Conservation (phyloP, 2,113 vertebrate genomes). For the Mola mola region DNA sequence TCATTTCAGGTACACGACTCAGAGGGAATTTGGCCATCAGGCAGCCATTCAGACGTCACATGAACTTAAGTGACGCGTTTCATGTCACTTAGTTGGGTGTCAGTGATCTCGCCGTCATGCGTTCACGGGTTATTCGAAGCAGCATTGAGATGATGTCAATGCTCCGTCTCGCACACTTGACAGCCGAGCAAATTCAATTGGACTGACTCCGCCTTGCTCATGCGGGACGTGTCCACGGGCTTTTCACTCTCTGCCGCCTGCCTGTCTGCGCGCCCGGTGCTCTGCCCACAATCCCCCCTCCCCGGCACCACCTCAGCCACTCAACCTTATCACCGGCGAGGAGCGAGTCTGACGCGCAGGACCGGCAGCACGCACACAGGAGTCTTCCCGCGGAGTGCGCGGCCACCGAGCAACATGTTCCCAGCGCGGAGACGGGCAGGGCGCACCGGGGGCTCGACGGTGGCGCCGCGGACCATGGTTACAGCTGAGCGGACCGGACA, state of each 20-base stretch:
- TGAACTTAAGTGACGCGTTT: conserved; percentile 17
- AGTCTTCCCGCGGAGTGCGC: conserved; percentile 58
- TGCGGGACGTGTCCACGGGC: conserved; percentile 71
- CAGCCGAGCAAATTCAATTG: conserved; percentile 69
- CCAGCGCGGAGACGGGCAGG: conserved; percentile 66
- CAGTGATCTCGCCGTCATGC: not conserved
- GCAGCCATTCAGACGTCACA: not conserved
- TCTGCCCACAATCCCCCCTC: conserved; percentile 28
- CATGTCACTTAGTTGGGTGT: not conserved
- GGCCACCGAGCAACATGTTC: conserved; percentile 80
- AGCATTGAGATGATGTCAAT: conserved; percentile 57
- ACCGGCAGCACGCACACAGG: conserved; percentile 44
- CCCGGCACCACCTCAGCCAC: conserved; percentile 36
- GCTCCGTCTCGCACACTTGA: conserved; percentile 59
- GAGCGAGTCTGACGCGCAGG: conserved; percentile 61
- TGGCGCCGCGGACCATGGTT: conserved; percentile 60
- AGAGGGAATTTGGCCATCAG: not conserved
- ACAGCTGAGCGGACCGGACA: conserved; percentile 46
- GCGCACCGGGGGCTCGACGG: conserved; percentile 59
- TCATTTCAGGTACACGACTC: too few relatives aligned
- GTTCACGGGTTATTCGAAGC: conserved; percentile 15
- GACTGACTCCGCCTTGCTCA: conserved; percentile 75
- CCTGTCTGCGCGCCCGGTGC: conserved; percentile 43
- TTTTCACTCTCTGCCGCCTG: conserved; percentile 43
- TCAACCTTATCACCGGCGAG: conserved; percentile 57